phyloP scores from a whole-genome alignment of 2,113 vertebrate species.

The Gavia stellata region DNA sequence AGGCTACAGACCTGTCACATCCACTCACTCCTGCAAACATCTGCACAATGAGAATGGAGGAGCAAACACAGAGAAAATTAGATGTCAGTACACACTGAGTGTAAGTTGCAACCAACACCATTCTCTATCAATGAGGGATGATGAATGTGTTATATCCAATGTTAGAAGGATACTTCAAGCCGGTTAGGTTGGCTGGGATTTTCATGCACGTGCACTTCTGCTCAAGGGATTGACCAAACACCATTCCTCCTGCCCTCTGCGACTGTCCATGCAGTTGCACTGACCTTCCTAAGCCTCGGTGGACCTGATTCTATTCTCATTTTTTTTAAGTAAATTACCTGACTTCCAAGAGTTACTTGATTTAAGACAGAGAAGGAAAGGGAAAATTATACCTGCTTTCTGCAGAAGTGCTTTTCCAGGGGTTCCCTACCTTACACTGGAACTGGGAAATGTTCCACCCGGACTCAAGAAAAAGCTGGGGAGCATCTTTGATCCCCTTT shows the following conservation, averaged over 20 bases:
- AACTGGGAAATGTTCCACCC: background rate
- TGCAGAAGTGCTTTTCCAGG: background rate
- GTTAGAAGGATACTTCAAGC: background rate
- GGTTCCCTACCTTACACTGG: background rate
- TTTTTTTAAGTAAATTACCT: background rate
- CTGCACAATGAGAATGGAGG: rapidly evolving
- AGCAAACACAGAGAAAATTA: background rate
- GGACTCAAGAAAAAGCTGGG: background rate
- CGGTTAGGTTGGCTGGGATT: too few relatives aligned
- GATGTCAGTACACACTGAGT: background rate
- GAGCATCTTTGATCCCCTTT: conserved; percentile 14
- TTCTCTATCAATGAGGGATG: background rate
- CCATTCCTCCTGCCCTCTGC: background rate
- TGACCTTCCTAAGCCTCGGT: background rate
- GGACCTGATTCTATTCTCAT: background rate
- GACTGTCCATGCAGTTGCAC: background rate
- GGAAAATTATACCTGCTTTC: background rate
- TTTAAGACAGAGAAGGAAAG: background rate
- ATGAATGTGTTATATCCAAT: background rate
- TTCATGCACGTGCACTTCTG: background rate
- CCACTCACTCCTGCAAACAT: background rate
- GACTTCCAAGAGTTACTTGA: background rate
- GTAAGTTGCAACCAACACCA: background rate
- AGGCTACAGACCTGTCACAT: background rate
- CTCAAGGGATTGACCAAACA: background rate